phyloP scores from a whole-genome alignment of 2,888 invertebrate genomes.

The Aporophyla lueneburgensis region DNA sequence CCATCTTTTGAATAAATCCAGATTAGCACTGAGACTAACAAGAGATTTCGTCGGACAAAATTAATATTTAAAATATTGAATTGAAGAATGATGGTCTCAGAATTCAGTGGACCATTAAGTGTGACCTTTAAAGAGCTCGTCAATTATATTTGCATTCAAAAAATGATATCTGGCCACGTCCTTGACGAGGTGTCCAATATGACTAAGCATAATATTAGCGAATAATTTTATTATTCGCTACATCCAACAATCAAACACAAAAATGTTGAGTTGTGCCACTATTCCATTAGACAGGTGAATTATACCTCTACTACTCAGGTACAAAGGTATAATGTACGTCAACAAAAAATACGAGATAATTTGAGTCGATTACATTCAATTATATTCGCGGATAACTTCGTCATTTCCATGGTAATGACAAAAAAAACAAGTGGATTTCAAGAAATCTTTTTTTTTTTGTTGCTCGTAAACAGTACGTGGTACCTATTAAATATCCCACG shows the following conservation, averaged over 20 bases:
- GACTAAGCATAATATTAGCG: slow-evolving; percentile 21
- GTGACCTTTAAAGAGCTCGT: neutral
- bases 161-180: neutral
- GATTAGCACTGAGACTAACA: neutral
- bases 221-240: slow-evolving; percentile 32
- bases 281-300: slow-evolving; percentile 34
- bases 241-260: neutral
- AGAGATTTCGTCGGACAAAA: neutral
- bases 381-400: slow-evolving; percentile 48
- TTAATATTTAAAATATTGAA: neutral
- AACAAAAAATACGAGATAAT: slow-evolving; percentile 52
- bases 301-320: slow-evolving; percentile 37
- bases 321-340: slow-evolving; percentile 45
- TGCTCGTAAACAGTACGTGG: slow-evolving; percentile 12
- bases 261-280: slow-evolving; percentile 30
- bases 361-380: slow-evolving; percentile 54
- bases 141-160: slow-evolving; percentile 13
- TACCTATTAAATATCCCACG: slow-evolving; percentile 9
- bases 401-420: slow-evolving; percentile 15
- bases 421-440: slow-evolving; percentile 41
- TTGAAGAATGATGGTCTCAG: neutral
- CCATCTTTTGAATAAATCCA: neutral
- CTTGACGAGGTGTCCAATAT: neutral
- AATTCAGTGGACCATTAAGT: neutral
- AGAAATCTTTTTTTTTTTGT: slow-evolving; percentile 51